Percentiles rank a stretch among this genome's conserved stretches.
These are phyloP conservation scores for Agrotis ipsilon DNA, from an alignment of 2,888 invertebrate genomes.

Conservation along the genomic window DNA sequence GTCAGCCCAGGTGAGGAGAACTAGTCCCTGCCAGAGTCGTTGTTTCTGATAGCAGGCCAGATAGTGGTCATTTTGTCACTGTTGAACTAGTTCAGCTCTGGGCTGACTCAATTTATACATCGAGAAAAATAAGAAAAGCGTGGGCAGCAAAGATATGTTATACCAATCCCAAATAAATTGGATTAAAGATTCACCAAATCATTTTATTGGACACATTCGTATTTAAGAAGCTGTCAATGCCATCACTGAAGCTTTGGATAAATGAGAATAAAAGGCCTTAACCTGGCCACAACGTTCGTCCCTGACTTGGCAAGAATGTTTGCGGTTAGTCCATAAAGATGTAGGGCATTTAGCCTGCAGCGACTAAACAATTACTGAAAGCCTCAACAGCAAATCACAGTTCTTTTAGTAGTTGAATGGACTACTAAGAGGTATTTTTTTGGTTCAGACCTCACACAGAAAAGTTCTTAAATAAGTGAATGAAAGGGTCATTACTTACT, in stretches of 20 bases:
- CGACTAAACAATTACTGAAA: background rate
- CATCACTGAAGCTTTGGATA: background rate
- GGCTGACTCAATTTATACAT: too few species aligned
- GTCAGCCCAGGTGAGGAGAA: too few species aligned
- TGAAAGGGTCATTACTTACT: background rate
- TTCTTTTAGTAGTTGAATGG: too few species aligned
- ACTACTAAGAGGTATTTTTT: too few species aligned
- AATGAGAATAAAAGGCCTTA: background rate
- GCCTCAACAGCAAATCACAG: background rate
- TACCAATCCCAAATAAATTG: background rate
- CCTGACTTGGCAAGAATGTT: background rate
- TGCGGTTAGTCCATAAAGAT: constrained; percentile 10
- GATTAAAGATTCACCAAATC: background rate
- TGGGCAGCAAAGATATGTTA: too few species aligned
- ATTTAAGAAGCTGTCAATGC: background rate
- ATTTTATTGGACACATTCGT: background rate
- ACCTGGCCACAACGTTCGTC: background rate
- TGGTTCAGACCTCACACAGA: too few species aligned
- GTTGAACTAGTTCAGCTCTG: too few species aligned
- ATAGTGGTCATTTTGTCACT: too few species aligned
- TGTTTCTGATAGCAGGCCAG: too few species aligned
- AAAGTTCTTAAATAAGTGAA: too few species aligned
- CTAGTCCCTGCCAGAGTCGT: too few species aligned
- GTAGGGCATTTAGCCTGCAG: background rate
- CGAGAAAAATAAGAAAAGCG: too few species aligned